Evolutionary conservation across 1,140 invertebrate species (phyloP).

Genomic region (Drosophila yakuba): DNA sequence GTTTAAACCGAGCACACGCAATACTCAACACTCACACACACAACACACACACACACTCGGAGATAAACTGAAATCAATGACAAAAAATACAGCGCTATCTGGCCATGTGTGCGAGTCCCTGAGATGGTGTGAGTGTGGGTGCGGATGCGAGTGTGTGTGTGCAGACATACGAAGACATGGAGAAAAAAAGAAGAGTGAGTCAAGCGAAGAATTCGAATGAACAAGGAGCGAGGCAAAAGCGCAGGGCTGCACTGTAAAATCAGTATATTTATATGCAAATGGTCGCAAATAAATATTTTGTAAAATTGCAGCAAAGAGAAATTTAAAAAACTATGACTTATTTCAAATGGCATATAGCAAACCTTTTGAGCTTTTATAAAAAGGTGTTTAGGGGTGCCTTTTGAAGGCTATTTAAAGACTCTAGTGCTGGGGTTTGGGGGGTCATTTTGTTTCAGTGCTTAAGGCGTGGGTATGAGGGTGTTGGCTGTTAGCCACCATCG

Average conservation of each 20-base stretch:
- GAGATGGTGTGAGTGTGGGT: neutral
- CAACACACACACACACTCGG: neutral
- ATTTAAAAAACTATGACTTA: no score
- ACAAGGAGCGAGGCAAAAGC: conserved; percentile 4
- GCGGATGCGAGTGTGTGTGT: neutral
- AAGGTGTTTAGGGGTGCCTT: no score
- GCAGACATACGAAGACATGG: conserved; percentile 19
- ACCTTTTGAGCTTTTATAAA: no score
- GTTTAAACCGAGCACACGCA: conserved; percentile 33
- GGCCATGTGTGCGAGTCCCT: conserved; percentile 5
- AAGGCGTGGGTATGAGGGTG: neutral
- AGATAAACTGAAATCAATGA: conserved; percentile 63
- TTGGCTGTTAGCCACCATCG: conserved; percentile 23
- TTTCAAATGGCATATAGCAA: no score
- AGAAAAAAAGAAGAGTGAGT: neutral
- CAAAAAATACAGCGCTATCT: conserved; percentile 47
- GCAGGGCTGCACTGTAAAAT: conserved; percentile 5
- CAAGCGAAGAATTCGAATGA: conserved; percentile 14
- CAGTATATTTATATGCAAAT: no score
- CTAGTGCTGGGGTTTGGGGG: no score
- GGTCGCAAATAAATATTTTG: no score
- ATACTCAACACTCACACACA: neutral
- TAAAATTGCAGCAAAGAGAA: no score
- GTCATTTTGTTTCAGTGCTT: neutral
- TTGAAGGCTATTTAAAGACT: neutral